Evolutionary conservation across 1,140 invertebrate genomes (phyloP).

Genomic region (Drosophila nannoptera): DNA sequence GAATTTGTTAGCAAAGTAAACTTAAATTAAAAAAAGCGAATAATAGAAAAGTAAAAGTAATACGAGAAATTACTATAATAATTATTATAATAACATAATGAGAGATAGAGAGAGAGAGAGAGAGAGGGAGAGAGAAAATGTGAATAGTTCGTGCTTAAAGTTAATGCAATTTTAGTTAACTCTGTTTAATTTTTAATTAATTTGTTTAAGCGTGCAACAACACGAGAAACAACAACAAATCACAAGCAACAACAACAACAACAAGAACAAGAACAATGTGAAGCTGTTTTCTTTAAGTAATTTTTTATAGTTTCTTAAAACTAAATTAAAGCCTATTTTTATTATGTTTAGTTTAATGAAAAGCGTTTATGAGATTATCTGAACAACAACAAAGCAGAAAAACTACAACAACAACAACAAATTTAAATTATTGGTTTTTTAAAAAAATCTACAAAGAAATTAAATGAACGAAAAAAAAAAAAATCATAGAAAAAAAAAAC

Average conservation of each 20-base stretch:
- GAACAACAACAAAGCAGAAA: conserved; percentile 30
- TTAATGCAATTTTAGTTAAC: conserved; percentile 78
- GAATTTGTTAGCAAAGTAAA: conserved; percentile 77
- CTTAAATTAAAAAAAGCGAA: conserved; percentile 29
- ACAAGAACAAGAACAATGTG: conserved; percentile 53
- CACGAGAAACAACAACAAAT: conserved; percentile 34
- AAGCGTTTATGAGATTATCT: conserved; percentile 75
- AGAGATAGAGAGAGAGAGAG: no score
- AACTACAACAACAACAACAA: conserved; percentile 45
- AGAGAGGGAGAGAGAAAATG: conserved; percentile 36
- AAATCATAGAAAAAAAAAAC: conserved; percentile 48
- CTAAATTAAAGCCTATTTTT: conserved; percentile 74
- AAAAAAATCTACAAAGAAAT: conserved; percentile 63
- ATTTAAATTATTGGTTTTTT: conserved; percentile 76
- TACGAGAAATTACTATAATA: conserved; percentile 9
- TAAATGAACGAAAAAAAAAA: conserved; percentile 23
- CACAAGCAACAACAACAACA: conserved; percentile 24
- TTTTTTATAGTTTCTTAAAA: conserved; percentile 72
- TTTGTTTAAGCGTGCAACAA: conserved; percentile 54
- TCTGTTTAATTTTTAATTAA: conserved; percentile 72
- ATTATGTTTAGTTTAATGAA: conserved; percentile 77
- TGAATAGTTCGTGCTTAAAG: conserved; percentile 73
- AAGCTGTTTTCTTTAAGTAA: conserved; percentile 77
- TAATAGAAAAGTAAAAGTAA: conserved; percentile 45
- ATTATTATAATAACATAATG: no score